Evolutionary conservation across 2,113 vertebrate species (phyloP), one percentile per base, ranked within the genome.

Genomic region (Poeciliopsis turrubarensis): DNA sequence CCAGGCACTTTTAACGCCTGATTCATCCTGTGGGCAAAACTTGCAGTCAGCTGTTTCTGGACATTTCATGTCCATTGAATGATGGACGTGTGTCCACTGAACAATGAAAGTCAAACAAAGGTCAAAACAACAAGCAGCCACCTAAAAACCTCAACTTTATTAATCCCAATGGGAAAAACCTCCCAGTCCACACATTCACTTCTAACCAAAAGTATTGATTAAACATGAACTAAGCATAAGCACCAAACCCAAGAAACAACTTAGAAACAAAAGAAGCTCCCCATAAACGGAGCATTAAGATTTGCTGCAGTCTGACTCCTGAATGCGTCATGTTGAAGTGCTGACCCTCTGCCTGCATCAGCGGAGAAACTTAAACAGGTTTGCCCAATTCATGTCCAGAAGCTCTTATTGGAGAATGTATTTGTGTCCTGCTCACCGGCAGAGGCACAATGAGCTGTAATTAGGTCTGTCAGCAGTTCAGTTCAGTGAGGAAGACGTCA

Each of bases 381-480:
- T 66, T 61, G 11, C 37, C 2, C 2, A 77, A 69, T 60, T 19
- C 14, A 15, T 25, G 47, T 34, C 30, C 29, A 12, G 5, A 25
- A 79, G 73, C 32, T 32, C 29, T 8, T 12, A 19, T 22, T 44
- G 70, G 60, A 72, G 19, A 51, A 64, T 51, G 31, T 54, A 51
- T 73, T n/a, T 39, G 19, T 37, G 70, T 57, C 65, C 19, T n/a
- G 63, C 77, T 60, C 37, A 66, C 60, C 64, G 37, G 77, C 60
- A 1, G 60, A 29, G 32, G 34, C 41, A 57, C 34, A 73, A 72
- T 41, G 26, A 67, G 1, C 69, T 26, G 66, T 30, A 63, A 79
- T 76, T 65, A 62, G 44, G 65, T 85, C 71, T 81, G 80, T 79
- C 64, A 74, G 80, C 78, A 60, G 66, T 73, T 71, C 41, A 61